Evolutionary conservation across 2,888 invertebrate species (phyloP).

Genomic region (Drosophila nigricruria): DNA sequence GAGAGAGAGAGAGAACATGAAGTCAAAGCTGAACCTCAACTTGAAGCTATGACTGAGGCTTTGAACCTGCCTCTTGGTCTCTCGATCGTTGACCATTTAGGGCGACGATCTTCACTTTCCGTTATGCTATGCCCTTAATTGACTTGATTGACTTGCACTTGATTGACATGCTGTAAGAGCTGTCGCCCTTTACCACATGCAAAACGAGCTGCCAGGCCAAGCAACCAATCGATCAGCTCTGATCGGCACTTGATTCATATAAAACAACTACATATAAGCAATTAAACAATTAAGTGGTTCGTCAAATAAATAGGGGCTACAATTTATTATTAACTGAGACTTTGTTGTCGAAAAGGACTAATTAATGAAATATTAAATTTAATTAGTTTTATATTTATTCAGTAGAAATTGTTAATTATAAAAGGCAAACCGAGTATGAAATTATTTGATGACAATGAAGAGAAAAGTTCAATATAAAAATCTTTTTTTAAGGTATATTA

Average conservation of each 20-base stretch:
- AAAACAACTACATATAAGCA: background rate
- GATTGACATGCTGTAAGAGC: constrained; percentile 47
- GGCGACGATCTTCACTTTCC: constrained; percentile 63
- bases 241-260: background rate
- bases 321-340: background rate
- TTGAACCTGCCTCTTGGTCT: constrained; percentile 15
- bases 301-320: background rate
- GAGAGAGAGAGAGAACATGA: background rate
- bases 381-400: background rate
- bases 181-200: constrained; percentile 46
- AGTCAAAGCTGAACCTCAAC: constrained; percentile 27
- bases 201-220: constrained; percentile 29
- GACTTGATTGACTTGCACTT: constrained; percentile 60
- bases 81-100: constrained; percentile 41
- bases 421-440: no score
- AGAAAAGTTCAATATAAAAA: no score
- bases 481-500: no score
- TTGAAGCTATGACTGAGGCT: constrained; percentile 6
- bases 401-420: no score
- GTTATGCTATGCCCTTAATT: constrained; percentile 68
- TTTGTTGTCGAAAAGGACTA: background rate
- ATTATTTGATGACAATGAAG: no score
- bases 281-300: background rate
- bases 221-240: constrained; percentile 9
- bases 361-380: background rate